Base-by-base conservation (phyloP, 1,140 invertebrate species). In the Acyrthosiphon pisum region DNA sequence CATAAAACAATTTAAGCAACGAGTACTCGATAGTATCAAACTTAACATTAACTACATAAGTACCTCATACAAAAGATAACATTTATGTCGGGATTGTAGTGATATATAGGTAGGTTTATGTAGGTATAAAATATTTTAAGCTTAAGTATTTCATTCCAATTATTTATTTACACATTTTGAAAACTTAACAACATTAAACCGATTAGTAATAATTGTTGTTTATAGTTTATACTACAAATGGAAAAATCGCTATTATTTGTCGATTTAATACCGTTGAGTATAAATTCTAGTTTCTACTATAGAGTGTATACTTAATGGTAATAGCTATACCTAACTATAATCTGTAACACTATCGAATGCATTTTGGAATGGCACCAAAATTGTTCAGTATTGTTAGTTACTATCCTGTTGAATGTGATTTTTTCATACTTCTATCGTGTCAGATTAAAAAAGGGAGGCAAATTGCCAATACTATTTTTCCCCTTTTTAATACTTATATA, bases 361-460 rank as follows among this genome's bases (percentile, higher is more conserved):
- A 53, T 56, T 90, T 90, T 90, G 88, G 88, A 90, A 41, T 11
- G 56, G 20, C n/a, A 35, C 48, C 50, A 90, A 60, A 56, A 37
- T 60, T 90, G 35, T 41, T 56, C n/a, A 37, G 9, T 60, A 23
- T 90, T 35, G 14, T 90, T 90, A 89, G 30, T 88, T 50, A 76
- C 60, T 35, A 60, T 90, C 50, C 88, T 90, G 88, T 90, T 90
- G 88, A 90, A 90, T 60, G 8, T 41, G 50, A 90, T 56, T 60
- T 56, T 37, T 90, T 90, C 53, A 41, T 88, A n/a, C 11, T n/a
- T 90, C 0, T 89, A 89, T 53, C 87, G 87, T 60, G 37, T 90
- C 88, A 37, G 50, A 7, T 90, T 60, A 90, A 60, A 90, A 90
- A 90, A 60, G n/a, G 0, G 26, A 56, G 88, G 88, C 48, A 46